These are phyloP conservation scores for Labrus mixtus DNA, from an alignment of 2,113 vertebrate genomes.

Conservation along the genomic window DNA sequence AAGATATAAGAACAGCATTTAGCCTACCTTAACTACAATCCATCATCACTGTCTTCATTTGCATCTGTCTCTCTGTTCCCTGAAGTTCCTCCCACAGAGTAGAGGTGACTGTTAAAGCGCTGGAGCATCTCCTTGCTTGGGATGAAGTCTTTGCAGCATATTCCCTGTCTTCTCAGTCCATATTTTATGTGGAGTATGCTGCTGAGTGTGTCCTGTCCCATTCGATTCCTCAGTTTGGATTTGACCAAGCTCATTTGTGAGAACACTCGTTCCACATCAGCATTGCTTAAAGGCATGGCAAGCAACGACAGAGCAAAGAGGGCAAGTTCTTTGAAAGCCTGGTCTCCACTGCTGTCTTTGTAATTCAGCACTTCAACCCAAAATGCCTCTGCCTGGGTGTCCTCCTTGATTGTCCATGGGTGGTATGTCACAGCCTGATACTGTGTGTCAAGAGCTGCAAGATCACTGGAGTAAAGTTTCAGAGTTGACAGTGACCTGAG, in stretches of 20 bases:
- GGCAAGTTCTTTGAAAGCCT: slow-evolving; percentile 11
- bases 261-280: slow-evolving; percentile 20
- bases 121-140: slow-evolving; percentile 19
- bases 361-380: slow-evolving; percentile 39
- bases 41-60: slow-evolving; percentile 2
- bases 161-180: not conserved
- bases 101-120: not conserved
- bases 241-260: slow-evolving; percentile 16
- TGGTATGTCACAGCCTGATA: no score
- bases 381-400: slow-evolving; percentile 12
- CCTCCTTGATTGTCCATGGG: no score
- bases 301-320: slow-evolving; percentile 17
- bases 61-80: slow-evolving; percentile 1
- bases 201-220: not conserved
- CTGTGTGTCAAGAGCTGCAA: no score
- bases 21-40: no score
- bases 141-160: slow-evolving; percentile 16
- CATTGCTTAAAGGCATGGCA: slow-evolving; percentile 25
- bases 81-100: slow-evolving; percentile 1
- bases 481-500: slow-evolving; percentile 9
- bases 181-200: no score
- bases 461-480: slow-evolving; percentile 6
- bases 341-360: slow-evolving; percentile 28
- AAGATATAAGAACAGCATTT: no score
- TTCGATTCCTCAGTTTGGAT: slow-evolving; percentile 22